Evolutionary conservation across 2,113 vertebrate genomes (phyloP).

Genomic region (Excalfactoria chinensis): DNA sequence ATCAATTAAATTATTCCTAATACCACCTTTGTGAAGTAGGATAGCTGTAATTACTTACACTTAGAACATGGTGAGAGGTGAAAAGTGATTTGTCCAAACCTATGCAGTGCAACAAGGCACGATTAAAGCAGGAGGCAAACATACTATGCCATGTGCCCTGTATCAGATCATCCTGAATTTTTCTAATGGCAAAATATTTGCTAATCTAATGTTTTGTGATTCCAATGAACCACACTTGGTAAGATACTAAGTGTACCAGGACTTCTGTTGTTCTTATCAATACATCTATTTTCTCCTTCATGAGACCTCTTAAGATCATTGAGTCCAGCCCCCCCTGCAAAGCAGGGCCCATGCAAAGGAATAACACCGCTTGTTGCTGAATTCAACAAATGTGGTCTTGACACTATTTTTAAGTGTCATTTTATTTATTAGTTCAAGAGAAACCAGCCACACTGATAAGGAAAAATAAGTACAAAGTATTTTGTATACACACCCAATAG

Average conservation of each 20-base stretch:
- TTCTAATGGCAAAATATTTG: slow-evolving; percentile 58
- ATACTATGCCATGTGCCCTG: background rate
- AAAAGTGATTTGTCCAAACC: slow-evolving; percentile 15
- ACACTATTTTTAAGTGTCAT: background rate
- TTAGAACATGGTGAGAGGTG: slow-evolving; percentile 17
- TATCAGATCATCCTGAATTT: slow-evolving; percentile 36
- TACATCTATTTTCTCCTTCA: background rate
- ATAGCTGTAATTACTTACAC: slow-evolving; percentile 55
- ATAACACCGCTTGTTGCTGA: background rate
- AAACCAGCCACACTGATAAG: background rate
- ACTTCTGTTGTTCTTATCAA: background rate
- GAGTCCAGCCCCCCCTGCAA: too few relatives aligned
- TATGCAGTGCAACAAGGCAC: background rate
- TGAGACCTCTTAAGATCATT: too few relatives aligned
- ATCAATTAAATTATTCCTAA: slow-evolving; percentile 59
- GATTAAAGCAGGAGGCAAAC: slow-evolving; percentile 29
- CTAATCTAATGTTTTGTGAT: background rate
- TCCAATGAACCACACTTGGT: background rate
- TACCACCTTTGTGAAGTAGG: slow-evolving; percentile 41
- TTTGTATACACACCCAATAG: background rate
- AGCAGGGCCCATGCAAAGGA: too few relatives aligned
- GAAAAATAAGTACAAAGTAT: background rate
- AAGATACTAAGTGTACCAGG: background rate
- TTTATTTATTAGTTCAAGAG: slow-evolving; percentile 14
- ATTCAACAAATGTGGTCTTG: background rate